These are phyloP conservation scores for Sarcophaga rosellei DNA, from an alignment of 2,888 invertebrate species.

Conservation along the genomic window DNA sequence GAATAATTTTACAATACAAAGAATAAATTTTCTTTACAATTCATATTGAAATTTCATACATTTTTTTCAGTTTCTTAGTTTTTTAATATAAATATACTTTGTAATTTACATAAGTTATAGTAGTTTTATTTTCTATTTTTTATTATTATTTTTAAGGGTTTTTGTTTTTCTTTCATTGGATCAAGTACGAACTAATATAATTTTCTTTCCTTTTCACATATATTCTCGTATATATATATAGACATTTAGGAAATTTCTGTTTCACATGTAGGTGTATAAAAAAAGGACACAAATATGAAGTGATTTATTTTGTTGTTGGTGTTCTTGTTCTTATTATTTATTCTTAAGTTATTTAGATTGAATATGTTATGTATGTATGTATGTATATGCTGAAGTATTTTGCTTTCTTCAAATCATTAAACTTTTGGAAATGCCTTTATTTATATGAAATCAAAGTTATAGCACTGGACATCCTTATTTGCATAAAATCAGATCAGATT, in stretches of 20 bases:
- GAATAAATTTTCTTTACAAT: conserved; percentile 33
- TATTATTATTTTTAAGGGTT: conserved; percentile 12
- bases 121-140: conserved; percentile 31
- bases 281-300: conserved; percentile 60
- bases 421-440: no score
- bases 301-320: conserved; percentile 57
- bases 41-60: conserved; percentile 52
- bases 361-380: no score
- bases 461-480: no score
- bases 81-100: conserved; percentile 8
- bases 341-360: conserved; percentile 3
- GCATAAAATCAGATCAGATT: no score
- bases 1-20: not conserved
- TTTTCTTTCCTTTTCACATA: conserved; percentile 4
- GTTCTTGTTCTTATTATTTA: conserved; percentile 41
- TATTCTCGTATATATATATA: conserved; percentile 34
- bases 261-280: conserved; percentile 61
- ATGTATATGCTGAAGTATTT: no score
- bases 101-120: conserved; percentile 48
- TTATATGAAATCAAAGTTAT: no score
- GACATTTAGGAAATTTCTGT: conserved; percentile 65
- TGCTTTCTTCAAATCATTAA: no score
- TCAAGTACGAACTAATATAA: conserved; percentile 40
- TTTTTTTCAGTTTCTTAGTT: conserved; percentile 26
- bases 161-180: conserved; percentile 16